Percentiles rank a stretch among this genome's conserved stretches.
Conservation (phyloP, 2,797 vertebrate genomes). For the Phyllotis vaccarum region DNA sequence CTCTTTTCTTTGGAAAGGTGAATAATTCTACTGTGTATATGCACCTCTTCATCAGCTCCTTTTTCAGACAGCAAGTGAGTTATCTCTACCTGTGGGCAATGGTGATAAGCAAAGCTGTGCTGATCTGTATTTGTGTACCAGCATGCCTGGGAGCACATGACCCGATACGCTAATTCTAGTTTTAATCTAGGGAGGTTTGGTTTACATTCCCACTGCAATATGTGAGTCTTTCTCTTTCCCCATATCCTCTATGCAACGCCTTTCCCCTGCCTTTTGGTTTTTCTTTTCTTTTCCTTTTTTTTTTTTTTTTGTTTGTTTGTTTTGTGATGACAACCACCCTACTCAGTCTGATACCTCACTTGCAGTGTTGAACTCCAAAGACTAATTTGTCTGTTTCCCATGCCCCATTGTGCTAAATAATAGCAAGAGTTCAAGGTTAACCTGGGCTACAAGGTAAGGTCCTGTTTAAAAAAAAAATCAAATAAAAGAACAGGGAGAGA, state of each 20-base stretch:
- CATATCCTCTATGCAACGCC: neutral
- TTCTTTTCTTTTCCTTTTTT: neutral
- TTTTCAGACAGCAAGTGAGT: neutral
- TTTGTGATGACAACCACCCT: neutral
- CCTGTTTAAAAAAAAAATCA: neutral
- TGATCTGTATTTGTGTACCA: neutral
- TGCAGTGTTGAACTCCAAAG: neutral
- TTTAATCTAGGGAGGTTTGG: neutral
- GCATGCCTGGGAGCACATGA: neutral
- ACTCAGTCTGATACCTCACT: neutral
- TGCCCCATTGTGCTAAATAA: neutral
- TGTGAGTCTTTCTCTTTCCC: neutral
- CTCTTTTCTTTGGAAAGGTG: neutral
- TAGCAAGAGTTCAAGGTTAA: neutral
- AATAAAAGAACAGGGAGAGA: no score
- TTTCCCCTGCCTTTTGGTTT: neutral
- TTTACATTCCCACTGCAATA: neutral
- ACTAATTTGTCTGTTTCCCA: constrained; percentile 9
- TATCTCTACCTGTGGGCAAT: neutral
- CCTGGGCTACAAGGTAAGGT: neutral
- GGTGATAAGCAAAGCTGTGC: neutral
- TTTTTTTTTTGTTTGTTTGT: neutral
- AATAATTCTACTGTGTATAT: neutral
- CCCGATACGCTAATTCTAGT: neutral
- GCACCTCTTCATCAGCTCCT: neutral